These are phyloP conservation scores for Drosophila hamatofila DNA, from an alignment of 2,888 invertebrate species.

Conservation along the genomic window DNA sequence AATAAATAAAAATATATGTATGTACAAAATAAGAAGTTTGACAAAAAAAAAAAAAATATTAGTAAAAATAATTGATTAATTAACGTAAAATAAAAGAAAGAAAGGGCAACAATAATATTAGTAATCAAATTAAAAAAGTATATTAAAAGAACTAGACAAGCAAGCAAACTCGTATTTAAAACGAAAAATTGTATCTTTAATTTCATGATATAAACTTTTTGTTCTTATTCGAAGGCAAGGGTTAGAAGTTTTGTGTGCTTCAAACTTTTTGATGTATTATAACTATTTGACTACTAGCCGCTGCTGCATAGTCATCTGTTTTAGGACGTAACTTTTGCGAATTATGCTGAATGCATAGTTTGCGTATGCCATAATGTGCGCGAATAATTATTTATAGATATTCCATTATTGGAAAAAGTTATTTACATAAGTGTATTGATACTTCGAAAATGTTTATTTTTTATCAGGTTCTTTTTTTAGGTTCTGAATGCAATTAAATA, in stretches of 20 bases:
- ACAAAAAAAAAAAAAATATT: too few species aligned
- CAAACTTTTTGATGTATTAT: conserved; percentile 6
- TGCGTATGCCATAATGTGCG: background rate
- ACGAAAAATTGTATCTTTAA: background rate
- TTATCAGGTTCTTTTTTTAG: too few species aligned
- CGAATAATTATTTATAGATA: too few species aligned
- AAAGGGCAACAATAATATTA: background rate
- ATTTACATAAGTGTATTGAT: too few species aligned
- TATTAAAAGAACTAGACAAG: background rate
- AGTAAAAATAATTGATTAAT: too few species aligned
- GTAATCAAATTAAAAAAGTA: background rate
- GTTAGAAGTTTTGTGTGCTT: background rate
- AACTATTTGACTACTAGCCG: background rate
- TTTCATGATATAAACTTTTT: background rate
- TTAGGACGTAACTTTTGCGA: too few species aligned
- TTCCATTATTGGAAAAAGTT: too few species aligned
- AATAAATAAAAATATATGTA: too few species aligned
- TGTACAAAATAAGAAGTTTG: too few species aligned
- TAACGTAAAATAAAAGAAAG: too few species aligned
- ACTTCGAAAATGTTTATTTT: too few species aligned
- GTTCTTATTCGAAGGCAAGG: background rate
- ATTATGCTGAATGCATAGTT: background rate
- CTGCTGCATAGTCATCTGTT: background rate
- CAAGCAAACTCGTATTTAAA: background rate
- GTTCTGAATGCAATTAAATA: background rate